These are phyloP conservation scores for Tribolium madens DNA, from an alignment of 1,140 invertebrate species.

Conservation along the genomic window DNA sequence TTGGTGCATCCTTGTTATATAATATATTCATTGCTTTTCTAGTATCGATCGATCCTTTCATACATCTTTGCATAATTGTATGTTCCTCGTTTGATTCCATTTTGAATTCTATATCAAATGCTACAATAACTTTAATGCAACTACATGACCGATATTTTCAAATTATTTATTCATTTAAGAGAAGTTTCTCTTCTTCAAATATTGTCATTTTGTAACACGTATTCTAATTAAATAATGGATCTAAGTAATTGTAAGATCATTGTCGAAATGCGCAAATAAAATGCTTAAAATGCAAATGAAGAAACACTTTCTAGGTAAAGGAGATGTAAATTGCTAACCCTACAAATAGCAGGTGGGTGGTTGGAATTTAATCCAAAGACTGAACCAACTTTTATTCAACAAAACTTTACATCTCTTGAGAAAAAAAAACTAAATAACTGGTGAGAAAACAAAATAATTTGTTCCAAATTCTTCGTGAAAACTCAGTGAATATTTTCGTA, in stretches of 20 bases:
- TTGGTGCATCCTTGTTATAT: slow-evolving; percentile 9
- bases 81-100: neutral
- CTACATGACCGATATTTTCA: too few species aligned
- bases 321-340: neutral
- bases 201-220: neutral
- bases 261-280: neutral
- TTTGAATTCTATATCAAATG: neutral
- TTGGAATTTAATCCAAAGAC: too few species aligned
- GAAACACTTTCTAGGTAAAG: neutral
- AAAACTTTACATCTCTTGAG: too few species aligned
- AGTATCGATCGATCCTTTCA: neutral
- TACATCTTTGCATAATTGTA: slow-evolving; percentile 12
- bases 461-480: too few species aligned
- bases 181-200: too few species aligned
- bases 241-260: neutral
- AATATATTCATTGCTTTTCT: slow-evolving; percentile 10
- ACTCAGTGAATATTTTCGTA: too few species aligned
- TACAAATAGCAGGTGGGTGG: neutral
- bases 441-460: too few species aligned
- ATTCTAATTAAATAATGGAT: neutral
- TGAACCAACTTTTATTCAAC: too few species aligned
- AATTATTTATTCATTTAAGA: too few species aligned
- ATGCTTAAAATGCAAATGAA: neutral
- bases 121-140: neutral
- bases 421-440: too few species aligned